Base-by-base conservation (phyloP, 1,140 invertebrate genomes). In the Drosophila yakuba region DNA sequence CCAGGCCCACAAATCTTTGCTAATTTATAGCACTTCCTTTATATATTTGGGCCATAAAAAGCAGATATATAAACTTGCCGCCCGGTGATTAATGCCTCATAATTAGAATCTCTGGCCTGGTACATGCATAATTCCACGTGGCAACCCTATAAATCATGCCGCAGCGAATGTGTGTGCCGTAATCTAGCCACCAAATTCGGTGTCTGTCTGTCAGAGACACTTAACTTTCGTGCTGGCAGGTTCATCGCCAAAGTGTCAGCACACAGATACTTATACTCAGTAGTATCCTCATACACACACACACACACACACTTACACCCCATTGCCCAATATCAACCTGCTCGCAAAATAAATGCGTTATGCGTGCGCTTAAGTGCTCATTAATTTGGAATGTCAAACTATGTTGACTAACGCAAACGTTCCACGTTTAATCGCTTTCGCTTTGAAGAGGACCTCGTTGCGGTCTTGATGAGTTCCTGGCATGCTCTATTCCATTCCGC, bases 351-450 rank as follows among this genome's bases (percentile, higher is more conserved):
- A 88, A 86, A 86, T 86, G 82, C 80, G 83, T 88, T 86, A 82
- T 89, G 83, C 80, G 84, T 88, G 84, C 64, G 79, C 83, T 89
- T 88, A 88, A 88, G 83, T 88, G 83, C 76, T 89, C 83, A 88
- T 88, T 88, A 89, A 88, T 89, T 88, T 80, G 64, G 74, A 83
- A 83, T 78, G 80, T 74, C 83, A 79, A 79, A 82, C 83, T 88
- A 79, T 73, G 79, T 79, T 64, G 69, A 60, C 64, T 76, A 66
- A 63, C 58, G 57, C 64, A 69, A 77, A 77, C 76, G 71, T 35
- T 61, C 59, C 73, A 73, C 66, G 74, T 62, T 73, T 69, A 83
- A 83, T 75, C 76, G 81, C 50, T 85, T 73, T 75, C 76, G 81
- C 50, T 85, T 73, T 63, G 73, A 76, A 74, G 51, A 63, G 69